Percentiles rank a stretch among this genome's conserved stretches.
phyloP scores from a whole-genome alignment of 1,140 invertebrate species.

The Nixonia krombeini region DNA sequence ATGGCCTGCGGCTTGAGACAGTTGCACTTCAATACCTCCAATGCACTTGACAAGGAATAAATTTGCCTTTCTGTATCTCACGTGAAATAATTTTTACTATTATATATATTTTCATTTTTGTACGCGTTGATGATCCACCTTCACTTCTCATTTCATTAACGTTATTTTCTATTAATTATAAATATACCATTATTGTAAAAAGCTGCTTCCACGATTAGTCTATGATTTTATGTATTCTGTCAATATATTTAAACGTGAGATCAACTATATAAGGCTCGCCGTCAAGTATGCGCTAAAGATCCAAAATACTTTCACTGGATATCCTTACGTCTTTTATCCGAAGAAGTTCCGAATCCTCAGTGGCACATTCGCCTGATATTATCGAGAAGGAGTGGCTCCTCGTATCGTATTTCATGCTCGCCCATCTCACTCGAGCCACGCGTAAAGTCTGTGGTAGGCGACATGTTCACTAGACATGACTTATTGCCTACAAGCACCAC shows the following conservation, averaged over 20 bases:
- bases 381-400: constrained; percentile 59
- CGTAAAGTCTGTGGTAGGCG: constrained; percentile 59
- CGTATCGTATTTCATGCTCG: constrained; percentile 61
- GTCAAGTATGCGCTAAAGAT: constrained; percentile 1
- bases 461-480: constrained; percentile 63
- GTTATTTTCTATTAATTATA: too few species aligned
- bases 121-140: too few species aligned
- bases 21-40: constrained; percentile 14
- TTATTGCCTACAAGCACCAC: constrained; percentile 67
- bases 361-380: constrained; percentile 56
- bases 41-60: constrained; percentile 35
- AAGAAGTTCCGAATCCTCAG: constrained; percentile 38
- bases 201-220: too few species aligned
- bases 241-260: too few species aligned
- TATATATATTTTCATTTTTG: too few species aligned
- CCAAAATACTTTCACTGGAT: constrained; percentile 9
- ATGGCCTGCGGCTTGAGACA: constrained; percentile 41
- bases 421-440: constrained; percentile 52
- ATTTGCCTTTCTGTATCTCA: constrained; percentile 28
- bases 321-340: constrained; percentile 17
- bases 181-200: too few species aligned
- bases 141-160: too few species aligned
- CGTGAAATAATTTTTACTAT: constrained; percentile 38
- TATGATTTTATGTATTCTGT: too few species aligned
- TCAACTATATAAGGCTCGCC: too few species aligned